phyloP scores from a whole-genome alignment of 1,140 invertebrate genomes.

The Phthorimaea operculella region DNA sequence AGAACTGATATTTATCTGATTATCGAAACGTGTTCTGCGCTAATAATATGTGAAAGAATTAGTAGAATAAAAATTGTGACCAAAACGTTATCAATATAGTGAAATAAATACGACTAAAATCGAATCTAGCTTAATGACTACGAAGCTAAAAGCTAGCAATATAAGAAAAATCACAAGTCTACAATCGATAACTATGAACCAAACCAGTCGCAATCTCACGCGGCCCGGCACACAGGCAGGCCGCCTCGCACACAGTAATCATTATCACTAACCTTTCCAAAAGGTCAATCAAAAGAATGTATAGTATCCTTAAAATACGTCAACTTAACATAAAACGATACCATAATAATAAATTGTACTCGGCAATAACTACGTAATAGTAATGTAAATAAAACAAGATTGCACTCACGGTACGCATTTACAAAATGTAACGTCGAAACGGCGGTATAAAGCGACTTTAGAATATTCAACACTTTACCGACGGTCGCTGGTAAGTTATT shows the following conservation, averaged over 20 bases:
- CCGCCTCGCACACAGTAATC: slow-evolving; percentile 51
- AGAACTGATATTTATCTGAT: too few relatives aligned
- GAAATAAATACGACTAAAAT: slow-evolving; percentile 53
- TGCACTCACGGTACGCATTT: slow-evolving; percentile 38
- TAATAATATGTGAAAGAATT: slow-evolving; percentile 8
- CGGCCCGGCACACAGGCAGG: slow-evolving; percentile 42
- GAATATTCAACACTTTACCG: slow-evolving; percentile 53
- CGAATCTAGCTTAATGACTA: slow-evolving; percentile 60
- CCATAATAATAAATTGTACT: slow-evolving; percentile 58
- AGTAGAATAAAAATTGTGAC: slow-evolving; percentile 37
- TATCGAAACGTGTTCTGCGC: too few relatives aligned
- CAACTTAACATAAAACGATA: slow-evolving; percentile 53
- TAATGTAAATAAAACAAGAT: slow-evolving; percentile 39
- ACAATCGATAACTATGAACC: slow-evolving; percentile 24
- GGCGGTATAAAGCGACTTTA: slow-evolving; percentile 36
- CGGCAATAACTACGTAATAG: slow-evolving; percentile 42
- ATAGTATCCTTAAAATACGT: slow-evolving; percentile 61
- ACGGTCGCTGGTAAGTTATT: slow-evolving; percentile 34
- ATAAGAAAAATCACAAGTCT: slow-evolving; percentile 61
- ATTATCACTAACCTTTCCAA: slow-evolving; percentile 66
- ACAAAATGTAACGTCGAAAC: slow-evolving; percentile 33
- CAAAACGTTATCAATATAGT: slow-evolving; percentile 24
- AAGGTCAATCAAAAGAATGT: slow-evolving; percentile 67
- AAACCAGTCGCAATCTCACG: slow-evolving; percentile 36
- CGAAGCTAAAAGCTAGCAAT: slow-evolving; percentile 57